A percentile compares a stretch with the other conserved stretches of the same genome.
Conservation (phyloP, 1,140 invertebrate genomes). For the Heliconius nattereri region DNA sequence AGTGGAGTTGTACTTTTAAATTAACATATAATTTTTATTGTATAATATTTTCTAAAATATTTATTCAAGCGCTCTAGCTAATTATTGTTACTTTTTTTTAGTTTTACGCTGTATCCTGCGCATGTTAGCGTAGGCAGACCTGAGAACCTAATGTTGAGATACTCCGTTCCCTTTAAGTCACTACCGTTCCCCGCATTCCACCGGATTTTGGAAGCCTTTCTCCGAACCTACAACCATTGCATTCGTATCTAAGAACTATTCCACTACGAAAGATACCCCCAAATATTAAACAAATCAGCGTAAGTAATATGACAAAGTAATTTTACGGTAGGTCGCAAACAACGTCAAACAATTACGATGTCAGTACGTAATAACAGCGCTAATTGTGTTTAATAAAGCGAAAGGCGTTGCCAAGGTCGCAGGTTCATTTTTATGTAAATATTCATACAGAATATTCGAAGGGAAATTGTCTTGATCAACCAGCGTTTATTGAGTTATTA, state of each 20-base stretch:
- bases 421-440: constrained; percentile 23
- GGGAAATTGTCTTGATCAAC: constrained; percentile 25
- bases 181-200: too few species aligned
- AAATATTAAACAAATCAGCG: background rate
- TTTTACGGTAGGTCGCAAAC: constrained; percentile 3
- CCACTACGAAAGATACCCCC: background rate
- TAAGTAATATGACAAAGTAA: background rate
- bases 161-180: too few species aligned
- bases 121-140: too few species aligned
- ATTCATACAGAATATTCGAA: constrained; percentile 22
- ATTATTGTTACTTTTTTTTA: too few species aligned
- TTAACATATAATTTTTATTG: background rate
- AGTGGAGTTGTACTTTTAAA: background rate
- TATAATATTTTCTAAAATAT: background rate
- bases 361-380: constrained; percentile 7
- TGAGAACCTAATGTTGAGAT: too few species aligned
- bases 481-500: background rate
- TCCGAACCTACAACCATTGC: background rate
- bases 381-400: constrained; percentile 19
- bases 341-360: constrained; percentile 16
- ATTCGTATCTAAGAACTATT: background rate
- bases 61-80: background rate
- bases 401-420: constrained; percentile 21
- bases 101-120: too few species aligned
- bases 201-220: too few species aligned